Evolutionary conservation across 2,888 invertebrate genomes (phyloP).

Genomic region (Tanypteryx hageni): DNA sequence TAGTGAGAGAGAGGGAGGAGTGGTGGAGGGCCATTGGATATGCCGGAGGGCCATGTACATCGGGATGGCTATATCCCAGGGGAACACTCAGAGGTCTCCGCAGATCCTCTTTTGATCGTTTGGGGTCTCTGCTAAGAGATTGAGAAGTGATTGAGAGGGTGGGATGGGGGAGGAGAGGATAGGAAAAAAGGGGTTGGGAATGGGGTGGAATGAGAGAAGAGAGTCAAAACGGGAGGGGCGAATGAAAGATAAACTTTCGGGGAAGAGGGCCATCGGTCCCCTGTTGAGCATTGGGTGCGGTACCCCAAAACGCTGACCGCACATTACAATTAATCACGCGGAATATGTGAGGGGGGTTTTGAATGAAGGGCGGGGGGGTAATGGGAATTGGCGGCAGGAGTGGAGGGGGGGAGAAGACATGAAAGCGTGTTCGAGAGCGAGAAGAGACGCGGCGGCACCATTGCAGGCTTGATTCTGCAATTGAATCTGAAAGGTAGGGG

Average conservation of each 20-base stretch:
- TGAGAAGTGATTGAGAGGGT: neutral
- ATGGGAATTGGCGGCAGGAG: neutral
- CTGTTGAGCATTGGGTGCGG: constrained; percentile 31
- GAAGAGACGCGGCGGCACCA: constrained; percentile 1
- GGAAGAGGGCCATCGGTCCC: neutral
- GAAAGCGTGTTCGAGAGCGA: neutral
- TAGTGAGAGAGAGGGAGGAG: neutral
- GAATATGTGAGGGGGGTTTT: neutral
- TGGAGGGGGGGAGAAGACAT: neutral
- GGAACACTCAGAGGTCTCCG: neutral
- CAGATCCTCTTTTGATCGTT: neutral
- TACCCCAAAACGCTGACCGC: constrained; percentile 56
- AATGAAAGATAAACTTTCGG: neutral
- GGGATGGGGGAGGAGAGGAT: neutral
- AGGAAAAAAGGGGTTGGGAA: neutral
- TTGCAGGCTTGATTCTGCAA: constrained; percentile 14
- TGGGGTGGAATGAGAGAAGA: neutral
- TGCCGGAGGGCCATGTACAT: neutral
- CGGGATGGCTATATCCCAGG: neutral
- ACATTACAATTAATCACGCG: constrained; percentile 56
- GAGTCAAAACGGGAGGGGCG: neutral
- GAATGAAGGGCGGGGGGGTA: neutral
- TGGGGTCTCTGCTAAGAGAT: constrained; percentile 3
- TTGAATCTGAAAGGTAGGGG: constrained; percentile 46
- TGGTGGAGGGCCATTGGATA: neutral